phyloP scores from a whole-genome alignment of 2,888 invertebrate genomes.

The Altica lythri region DNA sequence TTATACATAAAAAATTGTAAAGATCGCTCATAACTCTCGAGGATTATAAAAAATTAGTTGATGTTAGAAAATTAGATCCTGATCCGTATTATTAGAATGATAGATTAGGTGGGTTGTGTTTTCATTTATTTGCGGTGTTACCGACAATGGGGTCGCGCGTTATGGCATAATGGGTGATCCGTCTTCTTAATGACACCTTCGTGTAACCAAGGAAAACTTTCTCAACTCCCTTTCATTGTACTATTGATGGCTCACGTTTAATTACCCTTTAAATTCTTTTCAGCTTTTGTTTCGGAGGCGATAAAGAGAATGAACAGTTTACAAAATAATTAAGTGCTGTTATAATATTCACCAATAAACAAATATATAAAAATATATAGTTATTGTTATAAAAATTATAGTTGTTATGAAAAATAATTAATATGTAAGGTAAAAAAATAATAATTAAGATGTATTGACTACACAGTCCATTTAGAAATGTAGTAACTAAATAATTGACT shows the following conservation, averaged over 20 bases:
- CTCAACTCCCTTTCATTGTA: conserved; percentile 14
- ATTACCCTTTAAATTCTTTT: conserved; percentile 27
- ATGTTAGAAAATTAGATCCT: conserved; percentile 21
- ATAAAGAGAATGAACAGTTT: background rate
- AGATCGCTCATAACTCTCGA: background rate
- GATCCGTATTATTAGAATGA: conserved; percentile 51
- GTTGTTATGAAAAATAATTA: too few species aligned
- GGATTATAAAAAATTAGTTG: conserved; percentile 26
- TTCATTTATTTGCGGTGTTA: conserved; percentile 41
- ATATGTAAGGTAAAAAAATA: too few species aligned
- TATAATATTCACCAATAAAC: too few species aligned
- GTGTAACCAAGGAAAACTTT: conserved; percentile 11
- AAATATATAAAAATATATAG: too few species aligned
- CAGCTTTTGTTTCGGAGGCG: conserved; percentile 1
- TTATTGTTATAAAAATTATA: too few species aligned
- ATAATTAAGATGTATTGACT: too few species aligned
- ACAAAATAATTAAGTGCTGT: too few species aligned
- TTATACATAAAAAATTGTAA: conserved; percentile 11
- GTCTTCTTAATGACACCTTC: conserved; percentile 50
- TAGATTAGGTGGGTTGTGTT: conserved; percentile 48
- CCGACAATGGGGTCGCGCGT: conserved; percentile 45
- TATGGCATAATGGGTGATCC: conserved; percentile 52
- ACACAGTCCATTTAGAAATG: too few species aligned
- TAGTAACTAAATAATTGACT: too few species aligned
- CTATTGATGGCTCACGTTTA: conserved; percentile 21